phyloP scores from a whole-genome alignment of 1,140 invertebrate species.

The Schlechtendalia chinensis region DNA sequence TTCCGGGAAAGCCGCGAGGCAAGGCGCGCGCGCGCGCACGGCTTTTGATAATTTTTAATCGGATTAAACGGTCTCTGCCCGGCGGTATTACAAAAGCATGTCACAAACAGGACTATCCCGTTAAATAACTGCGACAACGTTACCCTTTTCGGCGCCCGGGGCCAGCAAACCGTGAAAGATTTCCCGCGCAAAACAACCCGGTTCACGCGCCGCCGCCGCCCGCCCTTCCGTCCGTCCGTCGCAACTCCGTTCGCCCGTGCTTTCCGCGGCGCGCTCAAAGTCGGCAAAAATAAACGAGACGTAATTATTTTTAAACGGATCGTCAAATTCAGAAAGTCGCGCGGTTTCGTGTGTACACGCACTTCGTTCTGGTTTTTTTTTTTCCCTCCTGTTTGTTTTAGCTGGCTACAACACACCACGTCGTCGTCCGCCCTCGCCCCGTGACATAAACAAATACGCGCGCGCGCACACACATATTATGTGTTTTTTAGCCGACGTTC shows the following conservation, averaged over 20 bases:
- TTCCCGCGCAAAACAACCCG: constrained; percentile 35
- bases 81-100: constrained; percentile 39
- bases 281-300: constrained; percentile 42
- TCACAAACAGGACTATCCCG: constrained; percentile 48
- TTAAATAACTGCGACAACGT: constrained; percentile 49
- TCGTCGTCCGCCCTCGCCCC: neutral
- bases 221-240: neutral
- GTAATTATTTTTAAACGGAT: constrained; percentile 50
- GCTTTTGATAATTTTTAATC: constrained; percentile 49
- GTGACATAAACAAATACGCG: neutral
- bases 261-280: neutral
- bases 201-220: neutral
- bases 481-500: too few relatives aligned
- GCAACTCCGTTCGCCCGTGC: neutral
- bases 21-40: neutral
- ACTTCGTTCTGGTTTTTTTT: constrained; percentile 16
- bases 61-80: constrained; percentile 27
- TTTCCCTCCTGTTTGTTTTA: too few relatives aligned
- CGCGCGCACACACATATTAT: too few relatives aligned
- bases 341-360: constrained; percentile 16
- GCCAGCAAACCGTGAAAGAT: constrained; percentile 48
- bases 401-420: too few relatives aligned
- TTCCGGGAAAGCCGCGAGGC: constrained; percentile 23
- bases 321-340: constrained; percentile 45
- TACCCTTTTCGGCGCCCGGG: constrained; percentile 44